These are phyloP conservation scores for Drosophila sulfurigaster DNA, from an alignment of 1,140 invertebrate genomes.

Conservation along the genomic window DNA sequence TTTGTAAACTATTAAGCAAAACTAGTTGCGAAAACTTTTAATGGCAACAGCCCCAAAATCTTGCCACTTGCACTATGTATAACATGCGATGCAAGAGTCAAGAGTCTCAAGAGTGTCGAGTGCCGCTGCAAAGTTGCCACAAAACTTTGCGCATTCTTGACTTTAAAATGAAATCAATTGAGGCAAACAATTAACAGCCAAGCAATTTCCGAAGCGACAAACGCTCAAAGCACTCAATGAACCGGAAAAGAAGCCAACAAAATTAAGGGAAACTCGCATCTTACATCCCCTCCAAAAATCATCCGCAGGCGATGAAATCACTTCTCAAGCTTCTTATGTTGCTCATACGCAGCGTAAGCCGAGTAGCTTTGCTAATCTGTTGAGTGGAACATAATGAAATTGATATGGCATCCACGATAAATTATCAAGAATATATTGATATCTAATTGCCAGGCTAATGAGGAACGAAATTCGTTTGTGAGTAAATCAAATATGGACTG, in stretches of 20 bases:
- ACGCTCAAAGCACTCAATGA: conserved; percentile 48
- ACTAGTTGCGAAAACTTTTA: conserved; percentile 57
- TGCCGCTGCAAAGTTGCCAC: conserved; percentile 29
- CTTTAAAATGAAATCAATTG: conserved; percentile 76
- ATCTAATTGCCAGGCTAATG: conserved; percentile 37
- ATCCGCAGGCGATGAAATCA: conserved; percentile 28
- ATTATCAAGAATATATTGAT: conserved; percentile 26
- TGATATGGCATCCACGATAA: conserved; percentile 20
- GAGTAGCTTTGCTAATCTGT: conserved; percentile 1
- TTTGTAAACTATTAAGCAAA: conserved; percentile 59
- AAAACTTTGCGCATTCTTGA: conserved; percentile 54
- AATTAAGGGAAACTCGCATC: conserved; percentile 14
- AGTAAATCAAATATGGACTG: conserved; percentile 40
- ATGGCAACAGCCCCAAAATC: conserved; percentile 28
- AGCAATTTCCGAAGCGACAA: conserved; percentile 79
- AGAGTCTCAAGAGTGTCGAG: not conserved
- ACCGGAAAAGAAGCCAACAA: conserved; percentile 50
- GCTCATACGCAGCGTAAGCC: conserved; percentile 35
- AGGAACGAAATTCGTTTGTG: not conserved
- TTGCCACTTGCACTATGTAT: conserved; percentile 18
- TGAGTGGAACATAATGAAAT: conserved; percentile 36
- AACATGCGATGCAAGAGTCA: conserved; percentile 14
- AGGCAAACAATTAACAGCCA: conserved; percentile 74
- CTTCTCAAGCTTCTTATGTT: conserved; percentile 13
- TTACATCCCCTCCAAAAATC: conserved; percentile 9